Evolutionary conservation across 2,888 invertebrate genomes (phyloP).

Genomic region (Dinocampus coccinellae): DNA sequence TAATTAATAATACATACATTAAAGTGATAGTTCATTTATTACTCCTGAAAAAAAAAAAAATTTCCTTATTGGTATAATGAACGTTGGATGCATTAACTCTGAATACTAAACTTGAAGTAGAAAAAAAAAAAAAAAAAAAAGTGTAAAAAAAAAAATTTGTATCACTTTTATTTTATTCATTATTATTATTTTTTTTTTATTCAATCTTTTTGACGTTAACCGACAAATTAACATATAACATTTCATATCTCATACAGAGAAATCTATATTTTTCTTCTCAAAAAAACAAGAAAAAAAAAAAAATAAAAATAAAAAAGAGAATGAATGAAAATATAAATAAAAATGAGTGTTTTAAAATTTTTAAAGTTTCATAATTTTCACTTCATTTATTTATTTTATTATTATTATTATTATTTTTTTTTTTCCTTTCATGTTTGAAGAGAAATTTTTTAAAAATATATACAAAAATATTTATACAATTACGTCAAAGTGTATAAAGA

Average conservation of each 20-base stretch:
- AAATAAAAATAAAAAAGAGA: too few species aligned
- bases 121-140: neutral
- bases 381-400: too few species aligned
- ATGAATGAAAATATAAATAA: too few species aligned
- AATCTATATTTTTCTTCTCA: neutral
- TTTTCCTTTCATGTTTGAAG: too few species aligned
- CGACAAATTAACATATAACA: neutral
- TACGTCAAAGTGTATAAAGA: too few species aligned
- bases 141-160: too few species aligned
- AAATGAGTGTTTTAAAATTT: too few species aligned
- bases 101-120: neutral
- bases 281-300: too few species aligned
- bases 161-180: neutral
- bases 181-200: neutral
- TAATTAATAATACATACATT: neutral
- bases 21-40: neutral
- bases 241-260: neutral
- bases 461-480: too few species aligned
- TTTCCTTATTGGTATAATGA: neutral
- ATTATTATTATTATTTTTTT: too few species aligned
- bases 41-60: neutral
- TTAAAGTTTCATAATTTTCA: too few species aligned
- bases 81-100: neutral
- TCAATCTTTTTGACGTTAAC: neutral
- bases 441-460: too few species aligned